Evolutionary conservation across 1,140 invertebrate genomes (phyloP), one percentile per base, ranked within the genome.

Genomic region (Papilio machaon): DNA sequence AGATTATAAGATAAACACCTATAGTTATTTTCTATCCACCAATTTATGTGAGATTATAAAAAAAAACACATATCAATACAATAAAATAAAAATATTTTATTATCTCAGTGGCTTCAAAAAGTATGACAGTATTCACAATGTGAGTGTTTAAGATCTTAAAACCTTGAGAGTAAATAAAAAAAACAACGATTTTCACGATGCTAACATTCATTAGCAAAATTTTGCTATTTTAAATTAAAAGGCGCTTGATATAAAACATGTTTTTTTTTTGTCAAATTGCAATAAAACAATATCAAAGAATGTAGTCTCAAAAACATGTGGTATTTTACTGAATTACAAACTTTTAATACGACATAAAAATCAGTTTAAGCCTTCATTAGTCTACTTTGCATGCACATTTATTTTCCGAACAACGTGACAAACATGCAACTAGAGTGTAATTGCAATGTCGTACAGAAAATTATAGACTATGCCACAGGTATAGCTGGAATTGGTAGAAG

Each of bases 331-430:
- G 10, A 64, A 64, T 64, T 64, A 30, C 60, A 64, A 64, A 64
- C 19, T 13, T 64, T 64, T 30, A 64, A 64, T 64, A 3, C 54
- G 15, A 52, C 54, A 58, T 58, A 64, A 64, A 64, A 64, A 64
- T 64, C 60, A 58, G 54, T 58, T 58, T 30, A 64, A 23, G 4
- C 23, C 23, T 64, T 64, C 11, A 13, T 64, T 30, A 64, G 49
- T 19, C 19, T 4, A 30, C 10, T 23, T 1, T 30, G 19, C 19
- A 64, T 64, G 60, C 60, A 64, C 30, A 30, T 9, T 64, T 64
- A 30, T 30, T 64, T 64, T 30, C 60, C 23, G 60, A 64, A 64
- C 60, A 64, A 64, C 19, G 19, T 64, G 60, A 30, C 60, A 64
- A 64, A 64, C 60, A 64, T 30, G 60, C 60, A 30, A 64, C 23